phyloP scores from a whole-genome alignment of 2,797 vertebrate genomes.

The Scyliorhinus canicula region DNA sequence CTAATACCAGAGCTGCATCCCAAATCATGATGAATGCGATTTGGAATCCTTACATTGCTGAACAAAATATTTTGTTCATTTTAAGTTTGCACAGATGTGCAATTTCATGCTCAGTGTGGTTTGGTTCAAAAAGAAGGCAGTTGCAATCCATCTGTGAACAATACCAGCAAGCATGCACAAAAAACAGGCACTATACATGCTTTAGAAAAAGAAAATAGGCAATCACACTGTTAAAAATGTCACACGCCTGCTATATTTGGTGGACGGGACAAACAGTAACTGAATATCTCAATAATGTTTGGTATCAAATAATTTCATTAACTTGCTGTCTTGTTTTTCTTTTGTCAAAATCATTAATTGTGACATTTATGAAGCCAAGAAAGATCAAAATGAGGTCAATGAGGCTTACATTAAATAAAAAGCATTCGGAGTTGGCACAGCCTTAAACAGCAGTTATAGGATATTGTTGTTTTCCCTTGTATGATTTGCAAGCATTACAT shows the following conservation, averaged over 20 bases:
- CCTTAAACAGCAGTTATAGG: not conserved
- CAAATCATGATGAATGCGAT: not conserved
- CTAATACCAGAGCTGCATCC: not conserved
- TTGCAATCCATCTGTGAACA: not conserved
- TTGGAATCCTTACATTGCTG: not conserved
- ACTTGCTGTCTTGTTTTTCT: not conserved
- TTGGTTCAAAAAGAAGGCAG: not conserved
- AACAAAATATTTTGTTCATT: not conserved
- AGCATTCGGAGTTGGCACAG: not conserved
- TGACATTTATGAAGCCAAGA: not conserved
- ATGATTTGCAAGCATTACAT: not conserved
- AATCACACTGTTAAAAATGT: not conserved
- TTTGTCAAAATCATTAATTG: not conserved
- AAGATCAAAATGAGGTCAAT: not conserved
- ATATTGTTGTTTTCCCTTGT: not conserved
- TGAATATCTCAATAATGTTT: not conserved
- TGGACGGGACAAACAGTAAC: not conserved
- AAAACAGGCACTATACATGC: not conserved
- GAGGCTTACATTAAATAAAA: not conserved
- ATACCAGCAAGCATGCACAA: not conserved
- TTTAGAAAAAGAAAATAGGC: not conserved
- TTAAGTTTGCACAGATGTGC: not conserved
- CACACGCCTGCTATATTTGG: not conserved
- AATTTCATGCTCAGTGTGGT: not conserved
- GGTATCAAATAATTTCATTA: not conserved